Percentiles rank a stretch among this genome's conserved stretches.
Conservation (phyloP, 2,888 invertebrate species). For the Mactromeris polynyma region DNA sequence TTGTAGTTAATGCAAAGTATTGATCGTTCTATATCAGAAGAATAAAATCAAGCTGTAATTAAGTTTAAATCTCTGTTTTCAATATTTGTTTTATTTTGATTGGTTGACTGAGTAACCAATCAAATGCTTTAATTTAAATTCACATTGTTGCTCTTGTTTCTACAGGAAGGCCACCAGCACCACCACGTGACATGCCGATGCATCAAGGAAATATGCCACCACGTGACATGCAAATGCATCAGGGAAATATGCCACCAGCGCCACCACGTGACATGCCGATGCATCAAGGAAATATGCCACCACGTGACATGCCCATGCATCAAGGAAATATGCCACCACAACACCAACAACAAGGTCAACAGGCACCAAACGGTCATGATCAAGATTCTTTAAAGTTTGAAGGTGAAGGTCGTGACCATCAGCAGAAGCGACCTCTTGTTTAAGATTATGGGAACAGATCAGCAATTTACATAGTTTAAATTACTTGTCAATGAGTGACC, state of each 20-base stretch:
- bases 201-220: background rate
- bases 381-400: slow-evolving; percentile 52
- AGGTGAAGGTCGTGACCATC: slow-evolving; percentile 32
- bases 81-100: no score
- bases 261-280: background rate
- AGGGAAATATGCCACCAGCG: background rate
- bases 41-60: no score
- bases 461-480: background rate
- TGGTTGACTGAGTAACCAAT: no score
- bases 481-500: no score
- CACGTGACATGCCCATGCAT: no score
- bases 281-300: background rate
- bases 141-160: background rate
- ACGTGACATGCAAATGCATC: no score
- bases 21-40: no score
- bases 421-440: slow-evolving; percentile 25
- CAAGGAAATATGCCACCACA: background rate
- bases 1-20: no score
- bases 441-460: background rate
- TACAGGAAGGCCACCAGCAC: background rate
- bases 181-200: background rate
- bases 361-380: slow-evolving; percentile 32
- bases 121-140: no score
- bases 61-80: no score
- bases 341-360: slow-evolving; percentile 21